Evolutionary conservation across 2,888 invertebrate genomes (phyloP).

Genomic region (Caradrina clavipalpis): DNA sequence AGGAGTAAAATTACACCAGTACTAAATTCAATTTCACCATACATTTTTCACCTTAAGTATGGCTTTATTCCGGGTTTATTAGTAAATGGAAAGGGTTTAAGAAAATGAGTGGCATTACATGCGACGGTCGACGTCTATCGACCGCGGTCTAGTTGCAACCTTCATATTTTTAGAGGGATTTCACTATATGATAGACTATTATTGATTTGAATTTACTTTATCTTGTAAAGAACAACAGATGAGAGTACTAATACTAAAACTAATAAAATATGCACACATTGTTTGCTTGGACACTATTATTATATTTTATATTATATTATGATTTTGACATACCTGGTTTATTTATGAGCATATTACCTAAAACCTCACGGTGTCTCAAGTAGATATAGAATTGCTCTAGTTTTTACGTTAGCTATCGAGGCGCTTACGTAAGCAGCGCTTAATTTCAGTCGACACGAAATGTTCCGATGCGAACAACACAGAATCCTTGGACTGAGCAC

Average conservation of each 20-base stretch:
- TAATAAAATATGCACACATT: background rate
- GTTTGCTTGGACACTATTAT: background rate
- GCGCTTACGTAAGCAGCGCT: slow-evolving; percentile 29
- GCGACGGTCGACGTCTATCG: background rate
- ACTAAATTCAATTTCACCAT: no score
- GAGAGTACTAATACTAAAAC: no score
- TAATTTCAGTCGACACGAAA: slow-evolving; percentile 49
- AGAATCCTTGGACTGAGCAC: slow-evolving; percentile 41
- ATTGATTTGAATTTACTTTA: no score
- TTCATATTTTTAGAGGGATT: no score
- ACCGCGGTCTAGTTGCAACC: background rate
- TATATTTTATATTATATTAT: no score
- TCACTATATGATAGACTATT: no score
- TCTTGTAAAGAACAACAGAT: no score
- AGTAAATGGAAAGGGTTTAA: no score
- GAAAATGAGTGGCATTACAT: background rate
- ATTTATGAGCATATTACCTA: background rate
- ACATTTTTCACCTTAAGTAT: no score
- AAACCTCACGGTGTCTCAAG: background rate
- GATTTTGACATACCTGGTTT: slow-evolving; percentile 20
- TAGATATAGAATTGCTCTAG: background rate
- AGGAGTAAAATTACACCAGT: no score
- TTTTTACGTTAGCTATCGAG: slow-evolving; percentile 10
- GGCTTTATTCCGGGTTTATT: no score
- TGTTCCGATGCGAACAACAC: slow-evolving; percentile 36